Conservation (phyloP, 2,888 invertebrate species). For the Terebella lapidaria region DNA sequence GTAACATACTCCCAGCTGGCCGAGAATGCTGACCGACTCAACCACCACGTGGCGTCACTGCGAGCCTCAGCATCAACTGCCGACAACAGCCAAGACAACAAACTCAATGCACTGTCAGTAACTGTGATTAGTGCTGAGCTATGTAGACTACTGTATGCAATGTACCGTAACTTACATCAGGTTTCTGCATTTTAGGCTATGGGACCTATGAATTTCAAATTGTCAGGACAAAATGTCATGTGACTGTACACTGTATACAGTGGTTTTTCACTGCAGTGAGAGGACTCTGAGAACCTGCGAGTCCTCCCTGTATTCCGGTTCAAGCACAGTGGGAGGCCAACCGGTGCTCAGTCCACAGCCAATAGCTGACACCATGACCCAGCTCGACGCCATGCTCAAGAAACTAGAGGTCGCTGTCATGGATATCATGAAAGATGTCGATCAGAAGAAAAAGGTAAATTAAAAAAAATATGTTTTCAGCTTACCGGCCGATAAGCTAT, state of each 20-base stretch:
- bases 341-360: constrained; percentile 35
- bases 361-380: constrained; percentile 31
- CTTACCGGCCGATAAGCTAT: too few relatives aligned
- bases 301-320: background rate
- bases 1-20: constrained; percentile 31
- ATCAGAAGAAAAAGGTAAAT: constrained; percentile 32
- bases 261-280: background rate
- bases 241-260: too few relatives aligned
- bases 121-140: background rate
- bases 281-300: background rate
- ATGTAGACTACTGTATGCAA: too few relatives aligned
- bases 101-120: constrained; percentile 32
- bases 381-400: constrained; percentile 32
- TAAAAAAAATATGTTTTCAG: too few relatives aligned
- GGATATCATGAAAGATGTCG: constrained; percentile 34
- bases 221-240: too few relatives aligned
- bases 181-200: too few relatives aligned
- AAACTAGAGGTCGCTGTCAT: constrained; percentile 35
- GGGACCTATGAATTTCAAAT: too few relatives aligned
- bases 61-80: constrained; percentile 19
- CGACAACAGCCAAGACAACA: constrained; percentile 27
- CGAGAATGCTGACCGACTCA: constrained; percentile 29
- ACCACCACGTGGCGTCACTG: constrained; percentile 21
- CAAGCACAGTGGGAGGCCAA: constrained; percentile 30
- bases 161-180: too few relatives aligned